These are phyloP conservation scores for Acronicta leporina DNA, from an alignment of 2,888 invertebrate species.

Conservation along the genomic window DNA sequence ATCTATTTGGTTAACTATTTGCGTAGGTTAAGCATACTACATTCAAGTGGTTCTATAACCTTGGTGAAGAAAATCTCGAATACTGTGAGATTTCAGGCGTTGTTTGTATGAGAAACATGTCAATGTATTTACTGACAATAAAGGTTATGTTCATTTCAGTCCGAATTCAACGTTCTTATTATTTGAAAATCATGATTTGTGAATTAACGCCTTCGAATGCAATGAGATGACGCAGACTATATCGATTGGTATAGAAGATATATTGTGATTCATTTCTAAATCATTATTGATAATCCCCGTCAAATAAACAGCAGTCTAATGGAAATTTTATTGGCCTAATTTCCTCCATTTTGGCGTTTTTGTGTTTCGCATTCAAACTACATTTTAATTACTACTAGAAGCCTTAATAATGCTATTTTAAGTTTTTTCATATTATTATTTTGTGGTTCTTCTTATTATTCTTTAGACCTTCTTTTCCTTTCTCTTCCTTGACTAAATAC, in stretches of 20 bases:
- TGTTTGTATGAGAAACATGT: constrained; percentile 30
- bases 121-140: constrained; percentile 38
- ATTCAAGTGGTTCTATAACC: constrained; percentile 13
- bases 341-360: neutral
- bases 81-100: constrained; percentile 25
- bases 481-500: constrained; percentile 2
- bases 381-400: constrained; percentile 3
- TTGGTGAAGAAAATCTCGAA: constrained; percentile 25
- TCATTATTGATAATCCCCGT: constrained; percentile 25
- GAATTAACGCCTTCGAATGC: constrained; percentile 44
- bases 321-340: constrained; percentile 7
- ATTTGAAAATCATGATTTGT: constrained; percentile 60
- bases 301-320: constrained; percentile 23
- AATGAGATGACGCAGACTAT: constrained; percentile 24
- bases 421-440: constrained; percentile 6
- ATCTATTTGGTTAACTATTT: constrained; percentile 19
- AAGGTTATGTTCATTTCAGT: constrained; percentile 51
- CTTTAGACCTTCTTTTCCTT: too few relatives aligned
- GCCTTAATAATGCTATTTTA: too few relatives aligned
- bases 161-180: constrained; percentile 51
- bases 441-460: too few relatives aligned
- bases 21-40: constrained; percentile 10
- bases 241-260: constrained; percentile 29
- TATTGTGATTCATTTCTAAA: constrained; percentile 35
- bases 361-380: constrained; percentile 1